Base-by-base conservation (phyloP, 1,140 invertebrate genomes). In the Pachyrhynchus sulphureomaculatus region DNA sequence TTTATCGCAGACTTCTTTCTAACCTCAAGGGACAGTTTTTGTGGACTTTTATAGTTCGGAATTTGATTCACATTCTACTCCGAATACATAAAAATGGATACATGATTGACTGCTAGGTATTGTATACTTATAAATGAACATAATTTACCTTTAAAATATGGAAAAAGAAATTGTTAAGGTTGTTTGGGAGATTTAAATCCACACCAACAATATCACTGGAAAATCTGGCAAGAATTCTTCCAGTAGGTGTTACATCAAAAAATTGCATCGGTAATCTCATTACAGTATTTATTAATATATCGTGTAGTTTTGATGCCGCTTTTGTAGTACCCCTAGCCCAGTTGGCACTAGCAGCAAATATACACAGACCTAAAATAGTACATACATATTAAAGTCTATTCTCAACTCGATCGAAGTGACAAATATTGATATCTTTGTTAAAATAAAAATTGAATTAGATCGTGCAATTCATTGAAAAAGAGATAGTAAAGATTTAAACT, bases 181-280 rank as follows among this genome's bases (percentile, higher is more conserved):
- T 12, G 18, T 5, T 41, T 2, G 62, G 62, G 6, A 64, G 37
- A 20, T 37, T 34, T 26, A 24, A 6, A 52, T 68, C 66, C 15
- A 68, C 45, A 6, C 24, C 41, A 44, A 63, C 20, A 52, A 68
- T 42, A 32, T 68, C 66, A 23, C 49, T 65, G 20, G 66, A 65
- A 76, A 89, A 83, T 66, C 88, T 80, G 76, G 87, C 88, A 57
- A 91, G 75, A 64, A 90, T 82, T 64, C 88, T 80, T 64, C 88
- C 89, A 57, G 76, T 75, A 4, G 89, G 88, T 65, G 86, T 89
- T 34, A 77, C 80, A 77, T 90, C 87, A 76, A 91, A 91, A 79
- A 91, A 92, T 33, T 73, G 75, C 77, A 86, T 84, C 15, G 88
- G 84, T 64, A 81, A 81, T 56, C 74, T 78, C 69, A 91, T 69